Conservation (phyloP, 2,113 vertebrate species). For the Platysternon megacephalum region DNA sequence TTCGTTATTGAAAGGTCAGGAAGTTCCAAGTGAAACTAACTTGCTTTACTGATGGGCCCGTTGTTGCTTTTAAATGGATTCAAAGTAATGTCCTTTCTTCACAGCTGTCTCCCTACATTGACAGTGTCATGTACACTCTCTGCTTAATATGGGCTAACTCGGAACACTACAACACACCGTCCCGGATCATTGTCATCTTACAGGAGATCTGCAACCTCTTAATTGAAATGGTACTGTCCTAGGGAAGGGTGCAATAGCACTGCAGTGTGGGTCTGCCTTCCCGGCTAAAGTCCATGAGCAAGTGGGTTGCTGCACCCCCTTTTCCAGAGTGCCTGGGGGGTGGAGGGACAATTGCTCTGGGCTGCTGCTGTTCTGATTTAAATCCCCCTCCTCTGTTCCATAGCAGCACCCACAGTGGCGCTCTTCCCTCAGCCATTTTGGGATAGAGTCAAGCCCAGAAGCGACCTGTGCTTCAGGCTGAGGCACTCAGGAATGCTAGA, state of each 20-base stretch:
- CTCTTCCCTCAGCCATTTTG: neutral
- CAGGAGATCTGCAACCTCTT: constrained; percentile 85
- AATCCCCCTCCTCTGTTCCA: neutral
- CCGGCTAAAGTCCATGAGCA: too few relatives aligned
- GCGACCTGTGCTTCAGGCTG: neutral
- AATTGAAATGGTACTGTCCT: constrained; percentile 78
- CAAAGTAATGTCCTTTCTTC: neutral
- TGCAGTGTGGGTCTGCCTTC: too few relatives aligned
- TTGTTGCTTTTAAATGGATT: neutral
- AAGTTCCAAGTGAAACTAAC: neutral
- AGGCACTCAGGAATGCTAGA: neutral
- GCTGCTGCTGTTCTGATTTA: neutral
- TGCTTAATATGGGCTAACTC: constrained; percentile 77
- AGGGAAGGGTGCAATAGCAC: accelerated
- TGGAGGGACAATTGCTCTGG: accelerated
- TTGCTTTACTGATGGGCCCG: neutral
- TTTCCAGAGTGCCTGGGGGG: accelerated
- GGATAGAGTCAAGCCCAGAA: neutral
- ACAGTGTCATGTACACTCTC: constrained; percentile 72
- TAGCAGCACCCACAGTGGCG: neutral
- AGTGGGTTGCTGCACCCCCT: too few relatives aligned
- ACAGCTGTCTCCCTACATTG: constrained; percentile 73
- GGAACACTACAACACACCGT: constrained; percentile 72
- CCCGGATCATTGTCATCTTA: constrained; percentile 75
- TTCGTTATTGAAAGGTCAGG: neutral